A percentile compares a stretch with the other conserved stretches of the same genome.
Evolutionary conservation across 2,113 vertebrate species (phyloP).

Genomic region (Hippopotamus amphibius): DNA sequence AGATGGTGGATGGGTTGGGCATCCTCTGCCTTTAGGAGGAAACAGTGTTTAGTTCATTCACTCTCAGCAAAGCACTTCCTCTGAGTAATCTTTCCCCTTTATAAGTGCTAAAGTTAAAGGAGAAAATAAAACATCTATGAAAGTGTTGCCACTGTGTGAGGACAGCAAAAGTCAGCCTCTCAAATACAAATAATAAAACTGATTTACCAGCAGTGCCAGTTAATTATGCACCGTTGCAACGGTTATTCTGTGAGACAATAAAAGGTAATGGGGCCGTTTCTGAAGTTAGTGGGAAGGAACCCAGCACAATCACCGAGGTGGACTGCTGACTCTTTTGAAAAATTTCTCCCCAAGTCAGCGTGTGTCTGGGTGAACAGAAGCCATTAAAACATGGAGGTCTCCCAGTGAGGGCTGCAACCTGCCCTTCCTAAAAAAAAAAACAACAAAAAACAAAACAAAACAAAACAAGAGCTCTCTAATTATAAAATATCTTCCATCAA

Average conservation of each 20-base stretch:
- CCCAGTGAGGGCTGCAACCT: background rate
- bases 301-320: constrained; percentile 52
- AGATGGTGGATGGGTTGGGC: background rate
- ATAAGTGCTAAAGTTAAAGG: constrained; percentile 63
- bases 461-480: constrained; percentile 17
- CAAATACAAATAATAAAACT: constrained; percentile 76
- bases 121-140: constrained; percentile 69
- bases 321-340: constrained; percentile 69
- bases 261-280: constrained; percentile 72
- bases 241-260: constrained; percentile 71
- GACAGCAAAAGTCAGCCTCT: constrained; percentile 60
- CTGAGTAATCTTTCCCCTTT: constrained; percentile 52
- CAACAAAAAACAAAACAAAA: background rate
- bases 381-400: constrained; percentile 65
- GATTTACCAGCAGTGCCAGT: constrained; percentile 64
- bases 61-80: constrained; percentile 58
- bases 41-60: constrained; percentile 46
- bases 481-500: constrained; percentile 63
- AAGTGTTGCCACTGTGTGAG: constrained; percentile 52
- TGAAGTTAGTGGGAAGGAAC: constrained; percentile 60
- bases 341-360: constrained; percentile 44
- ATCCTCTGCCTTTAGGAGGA: background rate
- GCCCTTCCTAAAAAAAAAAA: constrained; percentile 3
- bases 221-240: constrained; percentile 81
- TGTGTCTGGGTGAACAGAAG: constrained; percentile 35